Percentiles rank a stretch among this genome's conserved stretches.
phyloP scores from a whole-genome alignment of 2,888 invertebrate genomes.

The Chirona hameri region DNA sequence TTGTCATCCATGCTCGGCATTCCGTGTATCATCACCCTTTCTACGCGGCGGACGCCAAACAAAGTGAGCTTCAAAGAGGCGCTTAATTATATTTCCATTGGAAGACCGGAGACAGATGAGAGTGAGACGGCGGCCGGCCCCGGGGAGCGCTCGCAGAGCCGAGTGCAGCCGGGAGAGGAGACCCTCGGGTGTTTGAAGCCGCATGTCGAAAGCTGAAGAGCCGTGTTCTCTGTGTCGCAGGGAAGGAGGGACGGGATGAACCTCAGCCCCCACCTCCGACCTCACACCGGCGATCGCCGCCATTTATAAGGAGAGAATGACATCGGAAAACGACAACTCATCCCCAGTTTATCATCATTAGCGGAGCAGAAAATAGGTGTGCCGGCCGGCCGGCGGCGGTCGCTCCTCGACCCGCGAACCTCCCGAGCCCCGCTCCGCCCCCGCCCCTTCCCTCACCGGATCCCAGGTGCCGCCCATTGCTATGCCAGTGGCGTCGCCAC shows the following conservation, averaged over 20 bases:
- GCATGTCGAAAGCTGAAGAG: too few relatives aligned
- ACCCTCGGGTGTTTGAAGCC: too few relatives aligned
- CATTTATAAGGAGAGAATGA: slow-evolving; percentile 28
- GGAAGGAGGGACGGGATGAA: too few relatives aligned
- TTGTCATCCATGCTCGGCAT: too few relatives aligned
- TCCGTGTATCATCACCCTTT: too few relatives aligned
- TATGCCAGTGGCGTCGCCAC: not conserved
- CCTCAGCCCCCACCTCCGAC: not conserved
- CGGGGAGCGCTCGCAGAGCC: too few relatives aligned
- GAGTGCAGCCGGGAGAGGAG: too few relatives aligned
- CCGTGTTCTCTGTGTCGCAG: too few relatives aligned
- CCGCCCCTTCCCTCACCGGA: not conserved
- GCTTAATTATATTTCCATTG: not conserved
- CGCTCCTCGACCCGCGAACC: not conserved
- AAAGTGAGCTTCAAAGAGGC: not conserved
- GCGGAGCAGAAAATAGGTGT: not conserved
- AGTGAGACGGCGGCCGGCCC: not conserved
- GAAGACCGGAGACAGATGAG: not conserved
- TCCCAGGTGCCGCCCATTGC: not conserved
- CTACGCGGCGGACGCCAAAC: not conserved
- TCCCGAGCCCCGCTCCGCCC: not conserved
- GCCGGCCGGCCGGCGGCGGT: not conserved
- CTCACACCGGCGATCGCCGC: not conserved
- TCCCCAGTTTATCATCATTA: slow-evolving; percentile 22
- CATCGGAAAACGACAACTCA: slow-evolving; percentile 3